These are phyloP conservation scores for Drosophila micromelanica DNA, from an alignment of 1,140 invertebrate species.

Conservation along the genomic window DNA sequence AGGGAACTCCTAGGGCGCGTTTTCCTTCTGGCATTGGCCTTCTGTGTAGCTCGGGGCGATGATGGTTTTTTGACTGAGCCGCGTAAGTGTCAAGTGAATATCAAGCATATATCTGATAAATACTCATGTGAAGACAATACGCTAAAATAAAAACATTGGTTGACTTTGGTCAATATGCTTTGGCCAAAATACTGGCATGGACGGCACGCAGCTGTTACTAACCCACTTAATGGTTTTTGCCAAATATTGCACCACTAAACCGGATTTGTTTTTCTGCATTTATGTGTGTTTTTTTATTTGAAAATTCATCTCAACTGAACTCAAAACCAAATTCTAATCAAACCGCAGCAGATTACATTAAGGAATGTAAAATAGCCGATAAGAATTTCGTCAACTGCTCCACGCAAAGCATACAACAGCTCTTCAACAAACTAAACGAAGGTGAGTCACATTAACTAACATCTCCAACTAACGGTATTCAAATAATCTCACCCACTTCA, in stretches of 20 bases:
- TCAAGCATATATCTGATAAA: neutral
- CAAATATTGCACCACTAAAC: constrained; percentile 73
- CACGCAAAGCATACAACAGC: constrained; percentile 86
- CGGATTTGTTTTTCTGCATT: constrained; percentile 67
- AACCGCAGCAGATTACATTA: constrained; percentile 87
- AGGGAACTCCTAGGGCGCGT: constrained; percentile 22
- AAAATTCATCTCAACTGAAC: constrained; percentile 45
- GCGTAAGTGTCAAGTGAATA: constrained; percentile 66
- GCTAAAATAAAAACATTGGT: neutral
- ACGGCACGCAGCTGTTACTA: constrained; percentile 59
- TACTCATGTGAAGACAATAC: neutral
- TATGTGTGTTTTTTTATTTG: constrained; percentile 46
- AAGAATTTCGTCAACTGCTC: constrained; percentile 88
- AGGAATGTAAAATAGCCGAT: constrained; percentile 87
- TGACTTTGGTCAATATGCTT: neutral
- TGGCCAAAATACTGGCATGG: neutral
- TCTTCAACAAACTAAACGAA: constrained; percentile 87
- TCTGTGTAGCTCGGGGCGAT: constrained; percentile 39
- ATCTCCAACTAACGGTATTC: neutral
- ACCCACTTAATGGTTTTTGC: constrained; percentile 50
- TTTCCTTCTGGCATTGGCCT: constrained; percentile 40
- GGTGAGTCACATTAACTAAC: constrained; percentile 47
- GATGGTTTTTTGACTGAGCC: constrained; percentile 73
- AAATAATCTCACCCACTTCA: neutral
- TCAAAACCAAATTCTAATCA: constrained; percentile 66